phyloP scores from a whole-genome alignment of 2,113 vertebrate genomes.

The Climacteris rufus region DNA sequence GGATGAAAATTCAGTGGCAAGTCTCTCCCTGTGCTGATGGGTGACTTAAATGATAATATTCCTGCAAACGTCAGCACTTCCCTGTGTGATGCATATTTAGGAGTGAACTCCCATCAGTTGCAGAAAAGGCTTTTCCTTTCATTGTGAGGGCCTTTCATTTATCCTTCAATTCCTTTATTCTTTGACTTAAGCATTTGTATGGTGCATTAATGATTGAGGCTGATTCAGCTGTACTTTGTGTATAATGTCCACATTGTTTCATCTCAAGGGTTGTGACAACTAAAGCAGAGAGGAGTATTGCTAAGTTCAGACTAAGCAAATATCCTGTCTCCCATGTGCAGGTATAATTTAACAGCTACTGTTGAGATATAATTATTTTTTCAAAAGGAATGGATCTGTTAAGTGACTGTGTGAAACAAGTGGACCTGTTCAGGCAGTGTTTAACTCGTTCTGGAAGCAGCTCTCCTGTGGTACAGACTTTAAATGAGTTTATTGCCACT shows the following conservation, averaged over 20 bases:
- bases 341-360: slow-evolving; percentile 14
- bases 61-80: slow-evolving; percentile 19
- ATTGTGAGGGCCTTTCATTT: slow-evolving; percentile 26
- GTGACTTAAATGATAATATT: neutral
- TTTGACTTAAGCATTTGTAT: neutral
- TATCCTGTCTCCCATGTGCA: neutral
- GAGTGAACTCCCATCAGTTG: slow-evolving; percentile 13
- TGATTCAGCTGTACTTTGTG: slow-evolving; percentile 36
- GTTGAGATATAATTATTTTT: slow-evolving; percentile 16
- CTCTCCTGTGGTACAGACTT: neutral
- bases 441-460: neutral
- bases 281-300: slow-evolving; percentile 20
- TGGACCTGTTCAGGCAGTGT: neutral
- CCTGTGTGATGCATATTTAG: neutral
- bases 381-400: neutral
- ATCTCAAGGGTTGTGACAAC: slow-evolving; percentile 15
- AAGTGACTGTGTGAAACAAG: neutral
- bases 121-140: slow-evolving; percentile 29
- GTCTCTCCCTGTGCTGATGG: neutral
- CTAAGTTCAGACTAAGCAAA: slow-evolving; percentile 12
- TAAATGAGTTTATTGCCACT: neutral
- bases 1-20: neutral
- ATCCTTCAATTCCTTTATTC: slow-evolving; percentile 39
- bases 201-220: slow-evolving; percentile 27
- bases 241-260: slow-evolving; percentile 1